Conservation (phyloP, 2,888 invertebrate genomes). For the Acrobasis repandana region DNA sequence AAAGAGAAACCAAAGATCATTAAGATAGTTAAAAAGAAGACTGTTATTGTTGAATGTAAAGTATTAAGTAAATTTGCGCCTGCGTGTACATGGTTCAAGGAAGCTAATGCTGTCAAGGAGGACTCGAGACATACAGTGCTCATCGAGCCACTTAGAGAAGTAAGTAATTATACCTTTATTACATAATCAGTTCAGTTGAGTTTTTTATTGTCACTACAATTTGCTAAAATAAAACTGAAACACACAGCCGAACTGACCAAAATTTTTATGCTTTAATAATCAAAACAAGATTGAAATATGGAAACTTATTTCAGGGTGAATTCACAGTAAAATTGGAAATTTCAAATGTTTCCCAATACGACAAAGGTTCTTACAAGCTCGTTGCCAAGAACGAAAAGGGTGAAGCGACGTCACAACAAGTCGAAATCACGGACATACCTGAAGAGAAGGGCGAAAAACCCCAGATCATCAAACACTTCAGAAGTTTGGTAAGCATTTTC, state of each 20-base stretch:
- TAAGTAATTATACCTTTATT: constrained; percentile 48
- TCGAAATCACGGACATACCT: constrained; percentile 93
- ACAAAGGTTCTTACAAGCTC: constrained; percentile 95
- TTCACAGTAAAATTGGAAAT: constrained; percentile 96
- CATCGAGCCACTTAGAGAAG: constrained; percentile 91
- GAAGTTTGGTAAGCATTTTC: constrained; percentile 85
- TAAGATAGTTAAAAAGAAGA: constrained; percentile 95
- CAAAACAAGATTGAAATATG: too few relatives aligned
- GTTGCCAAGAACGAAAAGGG: constrained; percentile 97
- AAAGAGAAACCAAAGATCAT: constrained; percentile 96
- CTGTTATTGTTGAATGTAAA: constrained; percentile 96
- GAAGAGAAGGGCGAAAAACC: constrained; percentile 91
- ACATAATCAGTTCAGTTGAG: too few relatives aligned
- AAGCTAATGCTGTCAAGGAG: constrained; percentile 89
- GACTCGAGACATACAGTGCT: constrained; percentile 89
- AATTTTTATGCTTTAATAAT: too few relatives aligned
- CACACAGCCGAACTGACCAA: too few relatives aligned
- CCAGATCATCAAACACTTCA: constrained; percentile 89
- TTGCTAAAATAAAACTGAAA: too few relatives aligned
- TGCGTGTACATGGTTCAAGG: constrained; percentile 96
- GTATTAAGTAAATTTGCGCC: constrained; percentile 97
- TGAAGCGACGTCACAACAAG: constrained; percentile 93
- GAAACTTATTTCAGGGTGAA: constrained; percentile 85
- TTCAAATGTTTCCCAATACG: constrained; percentile 89
- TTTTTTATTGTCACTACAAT: too few relatives aligned